Base-by-base conservation (phyloP, 2,113 vertebrate genomes). In the Toxostoma redivivum region DNA sequence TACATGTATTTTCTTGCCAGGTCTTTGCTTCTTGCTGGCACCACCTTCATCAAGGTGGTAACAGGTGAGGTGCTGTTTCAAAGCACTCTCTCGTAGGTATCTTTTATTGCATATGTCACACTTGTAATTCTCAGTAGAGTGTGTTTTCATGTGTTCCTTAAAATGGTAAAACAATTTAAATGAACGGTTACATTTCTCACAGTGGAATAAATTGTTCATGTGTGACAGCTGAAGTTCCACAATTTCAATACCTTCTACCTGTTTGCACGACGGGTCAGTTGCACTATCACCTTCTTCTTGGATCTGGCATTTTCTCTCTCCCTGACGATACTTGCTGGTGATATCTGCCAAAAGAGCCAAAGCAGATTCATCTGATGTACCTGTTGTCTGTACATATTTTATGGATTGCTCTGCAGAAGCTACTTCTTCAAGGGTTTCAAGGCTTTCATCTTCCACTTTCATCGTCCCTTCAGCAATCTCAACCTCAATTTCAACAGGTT, bases 101-200 rank as follows among this genome's bases (percentile, higher is more conserved):
- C 98, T 98, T 98, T 99, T 99, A 93, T 98, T 99, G 86, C 99
- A 99, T 98, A 99, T 98, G 73, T 98, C 98, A 97, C 99, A 99
- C 85, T 99, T 98, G 92, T 98, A 98, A 88, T 96, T 99, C 95
- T 99, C 99, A 79, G 99, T 98, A 72, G 98, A 97, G 97, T 99
- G 99, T 65, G 98, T 98, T 98, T 99, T 99, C 98, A 99, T 97
- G 98, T 99, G 99, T 98, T 99, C 99, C 97, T 99, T 99, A 94
- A 99, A 99, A 98, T 99, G 99, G 97, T 99, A 99, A 98, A 99
- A 99, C 95, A 99, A 98, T 98, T 99, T 99, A 98, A 99, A 99
- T 38, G 98, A 99, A 94, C 99, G 99, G 69, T 99, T 99, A 86
- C 99, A 99, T 97, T 99, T 99, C 94, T 98, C 98, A 98, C 99